Percentiles rank a stretch among this genome's conserved stretches.
These are phyloP conservation scores for Characodon lateralis DNA, from an alignment of 2,797 vertebrate genomes.

Conservation along the genomic window DNA sequence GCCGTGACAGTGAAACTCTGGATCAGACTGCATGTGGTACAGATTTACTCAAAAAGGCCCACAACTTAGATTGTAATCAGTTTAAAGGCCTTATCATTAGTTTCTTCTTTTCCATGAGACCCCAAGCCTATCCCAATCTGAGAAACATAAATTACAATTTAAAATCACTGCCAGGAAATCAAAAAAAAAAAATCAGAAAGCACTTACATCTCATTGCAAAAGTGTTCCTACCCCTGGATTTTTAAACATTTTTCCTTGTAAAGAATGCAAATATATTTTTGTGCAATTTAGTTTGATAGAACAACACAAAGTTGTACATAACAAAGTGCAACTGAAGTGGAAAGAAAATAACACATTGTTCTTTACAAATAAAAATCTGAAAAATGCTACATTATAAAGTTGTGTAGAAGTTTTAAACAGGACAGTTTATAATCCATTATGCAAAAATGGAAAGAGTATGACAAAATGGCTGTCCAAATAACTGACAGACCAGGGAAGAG, in stretches of 20 bases:
- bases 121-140: constrained; percentile 3
- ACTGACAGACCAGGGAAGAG: no score
- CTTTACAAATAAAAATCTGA: background rate
- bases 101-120: constrained; percentile 34
- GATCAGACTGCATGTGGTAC: constrained; percentile 35
- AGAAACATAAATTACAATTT: constrained; percentile 32
- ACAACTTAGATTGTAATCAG: constrained; percentile 38
- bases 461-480: no score
- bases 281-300: background rate
- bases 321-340: background rate
- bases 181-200: constrained; percentile 59
- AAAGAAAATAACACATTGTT: background rate
- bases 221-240: background rate
- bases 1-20: constrained; percentile 29
- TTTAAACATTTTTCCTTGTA: background rate
- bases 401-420: no score
- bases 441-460: no score
- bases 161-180: constrained; percentile 38
- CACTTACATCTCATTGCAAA: background rate
- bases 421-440: no score
- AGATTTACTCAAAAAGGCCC: constrained; percentile 40
- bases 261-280: background rate
- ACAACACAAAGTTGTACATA: background rate
- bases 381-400: background rate
- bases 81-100: constrained; percentile 47